phyloP scores from a whole-genome alignment of 1,140 invertebrate species.

The Drosophila ercepeae region DNA sequence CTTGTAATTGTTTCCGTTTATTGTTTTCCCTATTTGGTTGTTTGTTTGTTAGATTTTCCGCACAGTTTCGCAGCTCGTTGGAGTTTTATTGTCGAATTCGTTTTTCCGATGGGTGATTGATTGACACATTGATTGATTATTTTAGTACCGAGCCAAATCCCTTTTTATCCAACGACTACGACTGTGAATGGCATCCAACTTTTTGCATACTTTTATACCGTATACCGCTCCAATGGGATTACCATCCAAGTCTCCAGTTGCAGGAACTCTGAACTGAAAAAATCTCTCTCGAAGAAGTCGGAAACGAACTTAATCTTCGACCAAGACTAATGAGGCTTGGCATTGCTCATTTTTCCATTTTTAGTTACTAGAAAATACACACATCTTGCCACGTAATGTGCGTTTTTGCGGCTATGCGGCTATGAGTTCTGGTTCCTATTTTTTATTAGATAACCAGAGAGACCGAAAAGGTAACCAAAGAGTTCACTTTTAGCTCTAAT shows the following conservation, averaged over 20 bases:
- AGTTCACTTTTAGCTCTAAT: conserved; percentile 65
- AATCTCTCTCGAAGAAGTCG: neutral
- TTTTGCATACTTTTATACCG: conserved; percentile 26
- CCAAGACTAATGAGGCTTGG: conserved; percentile 31
- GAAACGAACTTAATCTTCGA: conserved; percentile 15
- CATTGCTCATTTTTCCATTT: conserved; percentile 12
- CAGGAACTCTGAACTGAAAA: conserved; percentile 3
- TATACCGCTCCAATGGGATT: neutral
- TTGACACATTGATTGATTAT: conserved; percentile 79
- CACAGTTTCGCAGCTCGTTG: conserved; percentile 57
- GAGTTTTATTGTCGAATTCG: conserved; percentile 50
- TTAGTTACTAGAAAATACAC: neutral
- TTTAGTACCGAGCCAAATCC: conserved; percentile 49
- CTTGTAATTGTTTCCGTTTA: conserved; percentile 66
- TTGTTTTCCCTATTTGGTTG: conserved; percentile 53
- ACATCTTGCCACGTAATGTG: neutral
- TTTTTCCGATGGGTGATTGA: conserved; percentile 66
- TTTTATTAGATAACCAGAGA: conserved; percentile 24
- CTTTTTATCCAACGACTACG: conserved; percentile 40
- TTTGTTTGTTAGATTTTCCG: conserved; percentile 30
- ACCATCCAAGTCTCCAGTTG: neutral
- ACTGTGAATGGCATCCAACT: conserved; percentile 11
- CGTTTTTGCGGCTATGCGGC: conserved; percentile 7
- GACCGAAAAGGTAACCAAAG: conserved; percentile 35
- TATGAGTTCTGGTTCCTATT: conserved; percentile 16